Conservation (phyloP, 2,888 invertebrate species). For the Tipula helvola region DNA sequence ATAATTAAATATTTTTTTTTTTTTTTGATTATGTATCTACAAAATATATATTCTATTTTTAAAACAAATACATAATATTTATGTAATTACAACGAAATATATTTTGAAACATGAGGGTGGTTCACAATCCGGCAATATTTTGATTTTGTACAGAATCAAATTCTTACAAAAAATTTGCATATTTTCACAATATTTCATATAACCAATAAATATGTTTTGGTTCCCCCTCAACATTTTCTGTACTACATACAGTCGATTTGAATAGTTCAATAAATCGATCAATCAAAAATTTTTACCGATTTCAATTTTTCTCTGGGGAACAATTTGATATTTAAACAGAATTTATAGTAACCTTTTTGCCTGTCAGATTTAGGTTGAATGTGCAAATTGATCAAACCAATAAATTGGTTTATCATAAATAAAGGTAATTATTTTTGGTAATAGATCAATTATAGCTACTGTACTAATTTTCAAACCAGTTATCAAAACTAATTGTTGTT, state of each 20-base stretch:
- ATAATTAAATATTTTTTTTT: neutral
- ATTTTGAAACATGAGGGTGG: neutral
- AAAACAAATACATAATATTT: neutral
- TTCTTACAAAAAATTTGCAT: neutral
- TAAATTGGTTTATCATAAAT: neutral
- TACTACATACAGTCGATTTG: neutral
- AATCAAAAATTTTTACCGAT: neutral
- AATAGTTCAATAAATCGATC: neutral
- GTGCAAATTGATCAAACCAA: neutral
- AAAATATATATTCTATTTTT: neutral
- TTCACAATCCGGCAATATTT: neutral
- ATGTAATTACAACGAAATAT: neutral
- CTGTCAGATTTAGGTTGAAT: neutral
- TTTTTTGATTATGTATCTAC: neutral
- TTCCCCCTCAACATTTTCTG: neutral
- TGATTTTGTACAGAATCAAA: neutral
- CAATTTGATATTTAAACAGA: neutral
- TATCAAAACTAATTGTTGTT: too few relatives aligned
- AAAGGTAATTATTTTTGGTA: neutral
- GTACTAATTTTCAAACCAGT: too few relatives aligned
- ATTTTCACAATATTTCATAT: neutral
- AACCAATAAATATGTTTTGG: neutral
- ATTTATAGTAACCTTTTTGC: neutral
- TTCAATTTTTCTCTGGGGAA: neutral
- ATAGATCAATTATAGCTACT: neutral